Evolutionary conservation across 2,113 vertebrate genomes (phyloP).

Genomic region (Larimichthys polyactis): DNA sequence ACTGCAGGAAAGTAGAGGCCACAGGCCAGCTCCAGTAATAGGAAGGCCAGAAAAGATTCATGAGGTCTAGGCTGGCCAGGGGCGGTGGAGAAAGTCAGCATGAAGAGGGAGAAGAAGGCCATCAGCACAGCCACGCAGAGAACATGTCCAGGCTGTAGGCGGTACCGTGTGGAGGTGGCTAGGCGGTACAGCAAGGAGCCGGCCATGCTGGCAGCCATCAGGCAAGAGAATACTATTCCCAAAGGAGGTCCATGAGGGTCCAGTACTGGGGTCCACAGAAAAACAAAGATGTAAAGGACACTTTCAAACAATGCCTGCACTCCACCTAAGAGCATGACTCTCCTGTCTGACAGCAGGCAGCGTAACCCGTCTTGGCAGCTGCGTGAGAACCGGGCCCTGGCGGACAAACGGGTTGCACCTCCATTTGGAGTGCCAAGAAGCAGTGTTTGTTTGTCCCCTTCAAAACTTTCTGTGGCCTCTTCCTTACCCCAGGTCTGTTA

Average conservation of each 20-base stretch:
- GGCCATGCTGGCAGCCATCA: constrained; percentile 93
- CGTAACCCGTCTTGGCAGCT: constrained; percentile 89
- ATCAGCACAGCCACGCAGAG: constrained; percentile 91
- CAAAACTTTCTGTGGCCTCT: constrained; percentile 75
- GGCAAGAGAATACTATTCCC: constrained; percentile 92
- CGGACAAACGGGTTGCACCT: constrained; percentile 57
- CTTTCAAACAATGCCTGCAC: constrained; percentile 96
- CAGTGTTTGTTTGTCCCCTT: constrained; percentile 67
- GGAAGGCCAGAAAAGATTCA: constrained; percentile 93
- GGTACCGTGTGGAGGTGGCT: constrained; percentile 89
- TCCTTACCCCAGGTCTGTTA: constrained; percentile 91
- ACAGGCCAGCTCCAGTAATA: constrained; percentile 91
- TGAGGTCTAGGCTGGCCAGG: constrained; percentile 89
- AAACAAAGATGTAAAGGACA: constrained; percentile 94
- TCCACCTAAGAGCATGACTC: constrained; percentile 90
- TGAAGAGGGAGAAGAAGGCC: constrained; percentile 93
- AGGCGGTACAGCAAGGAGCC: constrained; percentile 91
- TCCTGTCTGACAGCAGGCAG: constrained; percentile 89
- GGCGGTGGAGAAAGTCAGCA: constrained; percentile 92
- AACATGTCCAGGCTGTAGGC: constrained; percentile 90
- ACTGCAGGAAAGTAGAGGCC: constrained; percentile 95
- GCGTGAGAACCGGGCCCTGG: constrained; percentile 81
- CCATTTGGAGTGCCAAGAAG: constrained; percentile 53
- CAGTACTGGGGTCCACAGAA: constrained; percentile 95
- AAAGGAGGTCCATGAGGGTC: constrained; percentile 91